These are phyloP conservation scores for Carassius auratus DNA, from an alignment of 2,113 vertebrate genomes.

Conservation along the genomic window DNA sequence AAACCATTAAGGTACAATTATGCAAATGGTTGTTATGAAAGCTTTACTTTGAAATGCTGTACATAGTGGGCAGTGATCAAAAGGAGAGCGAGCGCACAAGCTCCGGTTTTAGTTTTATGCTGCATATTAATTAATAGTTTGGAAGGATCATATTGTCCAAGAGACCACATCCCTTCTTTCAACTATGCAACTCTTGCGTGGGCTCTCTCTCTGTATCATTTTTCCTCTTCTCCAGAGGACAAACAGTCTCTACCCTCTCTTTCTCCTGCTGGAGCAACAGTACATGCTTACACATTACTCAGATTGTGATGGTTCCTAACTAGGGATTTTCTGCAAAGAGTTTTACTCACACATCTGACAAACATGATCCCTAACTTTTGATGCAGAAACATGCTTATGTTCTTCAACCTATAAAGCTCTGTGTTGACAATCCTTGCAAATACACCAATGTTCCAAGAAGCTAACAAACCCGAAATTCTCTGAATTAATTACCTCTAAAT, in stretches of 20 bases:
- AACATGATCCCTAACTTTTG: neutral
- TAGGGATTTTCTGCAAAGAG: neutral
- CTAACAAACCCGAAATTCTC: conserved; percentile 42
- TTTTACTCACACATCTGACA: neutral
- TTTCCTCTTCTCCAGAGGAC: conserved; percentile 72
- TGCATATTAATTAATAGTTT: conserved; percentile 67
- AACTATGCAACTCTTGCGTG: conserved; percentile 97
- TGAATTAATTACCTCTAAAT: neutral
- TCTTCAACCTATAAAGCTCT: conserved; percentile 37
- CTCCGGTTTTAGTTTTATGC: conserved; percentile 76
- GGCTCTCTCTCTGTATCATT: conserved; percentile 73
- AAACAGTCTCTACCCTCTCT: conserved; percentile 74
- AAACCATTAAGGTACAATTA: conserved; percentile 90
- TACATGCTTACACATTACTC: conserved; percentile 4
- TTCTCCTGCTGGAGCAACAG: neutral
- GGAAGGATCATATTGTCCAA: conserved; percentile 80
- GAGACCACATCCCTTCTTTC: conserved; percentile 82
- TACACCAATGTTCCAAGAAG: conserved; percentile 21
- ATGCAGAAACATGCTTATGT: conserved; percentile 3
- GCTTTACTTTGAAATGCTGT: conserved; percentile 98
- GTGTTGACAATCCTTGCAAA: conserved; percentile 71
- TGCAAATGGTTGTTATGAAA: conserved; percentile 98
- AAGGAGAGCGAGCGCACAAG: conserved; percentile 85
- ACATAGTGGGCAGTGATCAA: conserved; percentile 85
- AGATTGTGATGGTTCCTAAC: neutral